Base-by-base conservation (phyloP, 1,140 invertebrate species). In the Cotesia glomerata region DNA sequence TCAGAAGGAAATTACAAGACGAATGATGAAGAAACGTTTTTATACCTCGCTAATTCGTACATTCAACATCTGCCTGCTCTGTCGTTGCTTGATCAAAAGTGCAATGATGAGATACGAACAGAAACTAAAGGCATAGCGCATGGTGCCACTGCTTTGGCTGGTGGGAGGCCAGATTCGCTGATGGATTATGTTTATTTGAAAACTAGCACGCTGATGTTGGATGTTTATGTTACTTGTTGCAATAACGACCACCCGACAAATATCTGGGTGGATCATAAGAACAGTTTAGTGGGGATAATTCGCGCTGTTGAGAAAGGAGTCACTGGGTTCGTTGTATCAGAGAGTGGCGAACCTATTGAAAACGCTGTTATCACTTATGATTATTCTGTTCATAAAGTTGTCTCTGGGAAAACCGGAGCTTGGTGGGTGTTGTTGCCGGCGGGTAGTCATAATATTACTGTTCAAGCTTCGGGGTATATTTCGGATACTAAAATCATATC, bases 311-410 rank as follows among this genome's bases (percentile, higher is more conserved):
- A 74, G n/a, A 77, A 78, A 18, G 82, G 83, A 4, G 76, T 89
- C 56, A 78, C 82, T 79, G 91, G 92, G 65, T 90, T 88, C 70
- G 85, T 92, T 3, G 77, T 90, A 11, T 90, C 90, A 74, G 79
- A 87, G 36, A 81, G 81, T 62, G 88, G 90, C 72, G 88, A 91
- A 78, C 91, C 92, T 2, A 82, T 93, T 7, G 75, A 82, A 5
- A 85, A 89, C 72, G 91, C 90, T 14, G 77, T 88, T 68, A 74
- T 93, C 1, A 84, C 84, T 1, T 86, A 92, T 36, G 83, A 86
- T 62, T 77, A 79, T 32, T 86, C 85, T 39, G 79, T 80, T 1
- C 87, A 79, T 86, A 85, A 63, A 0, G 75, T 87, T 49, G 78
- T 79, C 32, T 89, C 88, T 52, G 84, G 88, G 69, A 77, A 78